Conservation (phyloP, 2,113 vertebrate genomes). For the Mobula birostris region DNA sequence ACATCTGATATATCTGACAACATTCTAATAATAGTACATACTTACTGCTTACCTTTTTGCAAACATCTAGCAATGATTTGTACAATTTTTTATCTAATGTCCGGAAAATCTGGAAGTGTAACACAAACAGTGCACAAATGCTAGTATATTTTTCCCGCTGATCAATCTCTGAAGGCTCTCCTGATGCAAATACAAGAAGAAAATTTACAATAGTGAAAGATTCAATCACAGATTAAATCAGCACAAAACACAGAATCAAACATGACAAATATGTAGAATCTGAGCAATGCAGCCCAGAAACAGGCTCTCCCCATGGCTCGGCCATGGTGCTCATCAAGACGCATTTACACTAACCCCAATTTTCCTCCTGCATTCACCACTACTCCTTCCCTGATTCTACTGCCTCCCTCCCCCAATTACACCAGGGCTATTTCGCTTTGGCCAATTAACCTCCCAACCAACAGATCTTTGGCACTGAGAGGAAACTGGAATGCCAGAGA, state of each 20-base stretch:
- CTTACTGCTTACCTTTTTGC: slow-evolving; percentile 77
- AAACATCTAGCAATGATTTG: slow-evolving; percentile 83
- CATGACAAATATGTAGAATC: slow-evolving; percentile 17
- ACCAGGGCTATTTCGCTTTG: too few relatives aligned
- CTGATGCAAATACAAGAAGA: slow-evolving; percentile 53
- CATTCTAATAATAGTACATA: background rate
- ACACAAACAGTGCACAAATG: slow-evolving; percentile 82
- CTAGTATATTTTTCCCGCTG: slow-evolving; percentile 90
- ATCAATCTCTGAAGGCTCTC: slow-evolving; percentile 93
- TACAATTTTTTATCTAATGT: slow-evolving; percentile 91
- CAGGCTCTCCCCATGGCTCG: too few relatives aligned
- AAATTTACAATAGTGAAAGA: slow-evolving; percentile 37
- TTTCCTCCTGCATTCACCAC: too few relatives aligned
- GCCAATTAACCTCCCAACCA: too few relatives aligned
- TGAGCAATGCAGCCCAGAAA: too few relatives aligned
- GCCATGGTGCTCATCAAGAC: too few relatives aligned
- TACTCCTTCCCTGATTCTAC: too few relatives aligned
- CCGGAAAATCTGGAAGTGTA: slow-evolving; percentile 95
- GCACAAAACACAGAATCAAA: slow-evolving; percentile 39
- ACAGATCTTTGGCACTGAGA: too few relatives aligned
- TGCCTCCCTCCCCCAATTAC: too few relatives aligned
- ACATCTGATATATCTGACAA: too few relatives aligned
- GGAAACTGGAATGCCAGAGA: too few relatives aligned
- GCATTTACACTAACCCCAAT: too few relatives aligned
- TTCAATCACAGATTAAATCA: slow-evolving; percentile 40